Percentiles rank a stretch among this genome's conserved stretches.
These are phyloP conservation scores for Ischnura elegans DNA, from an alignment of 2,888 invertebrate species.

Conservation along the genomic window DNA sequence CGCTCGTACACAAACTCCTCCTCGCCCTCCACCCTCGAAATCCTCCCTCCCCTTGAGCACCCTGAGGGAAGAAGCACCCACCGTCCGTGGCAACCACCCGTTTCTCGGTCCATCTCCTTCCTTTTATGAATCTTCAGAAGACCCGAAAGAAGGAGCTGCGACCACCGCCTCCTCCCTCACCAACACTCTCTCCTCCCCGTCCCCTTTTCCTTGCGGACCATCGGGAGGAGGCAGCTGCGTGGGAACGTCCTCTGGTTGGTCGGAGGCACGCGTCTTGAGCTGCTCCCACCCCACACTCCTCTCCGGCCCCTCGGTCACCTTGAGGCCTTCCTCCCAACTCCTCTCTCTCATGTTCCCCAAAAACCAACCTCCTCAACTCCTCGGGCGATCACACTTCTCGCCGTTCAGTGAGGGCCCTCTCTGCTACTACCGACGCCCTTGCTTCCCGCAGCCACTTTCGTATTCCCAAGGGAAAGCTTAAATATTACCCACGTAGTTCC, in stretches of 20 bases:
- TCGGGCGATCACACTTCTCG: neutral
- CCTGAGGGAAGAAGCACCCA: neutral
- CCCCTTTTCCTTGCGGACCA: neutral
- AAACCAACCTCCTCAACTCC: neutral
- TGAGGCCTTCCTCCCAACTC: neutral
- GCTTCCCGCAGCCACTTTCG: neutral
- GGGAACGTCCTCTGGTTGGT: constrained; percentile 61
- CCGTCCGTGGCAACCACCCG: neutral
- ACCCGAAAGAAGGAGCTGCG: neutral
- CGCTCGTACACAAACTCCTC: neutral
- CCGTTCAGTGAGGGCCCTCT: neutral
- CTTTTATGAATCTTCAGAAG: constrained; percentile 35
- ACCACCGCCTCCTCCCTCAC: neutral
- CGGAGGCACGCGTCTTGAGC: constrained; percentile 64
- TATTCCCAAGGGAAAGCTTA: no score
- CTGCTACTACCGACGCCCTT: neutral
- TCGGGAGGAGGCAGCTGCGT: neutral
- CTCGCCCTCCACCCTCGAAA: neutral
- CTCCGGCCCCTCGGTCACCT: constrained; percentile 69
- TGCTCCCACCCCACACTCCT: constrained; percentile 9
- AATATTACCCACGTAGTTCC: no score
- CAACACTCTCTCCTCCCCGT: neutral
- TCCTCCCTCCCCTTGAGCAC: neutral
- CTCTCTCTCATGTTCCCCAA: neutral
- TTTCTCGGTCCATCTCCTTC: constrained; percentile 51